phyloP scores from a whole-genome alignment of 2,888 invertebrate species.

The Lacanobia oleracea region DNA sequence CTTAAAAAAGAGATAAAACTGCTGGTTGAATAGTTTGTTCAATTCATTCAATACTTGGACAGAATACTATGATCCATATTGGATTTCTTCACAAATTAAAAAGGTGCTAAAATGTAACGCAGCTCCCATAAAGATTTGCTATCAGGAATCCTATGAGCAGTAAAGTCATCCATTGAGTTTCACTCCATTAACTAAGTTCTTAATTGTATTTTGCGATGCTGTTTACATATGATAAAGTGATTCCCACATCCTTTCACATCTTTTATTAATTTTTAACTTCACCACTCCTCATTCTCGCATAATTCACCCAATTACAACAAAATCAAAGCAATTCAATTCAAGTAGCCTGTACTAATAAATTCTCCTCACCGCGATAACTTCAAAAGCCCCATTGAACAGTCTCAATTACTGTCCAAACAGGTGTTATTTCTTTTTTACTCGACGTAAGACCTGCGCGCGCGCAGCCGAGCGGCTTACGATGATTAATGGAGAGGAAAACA shows the following conservation, averaged over 20 bases:
- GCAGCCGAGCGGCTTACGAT: conserved; percentile 16
- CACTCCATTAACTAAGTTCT: no score
- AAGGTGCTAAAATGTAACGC: no score
- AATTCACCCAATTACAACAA: neutral
- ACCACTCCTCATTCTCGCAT: neutral
- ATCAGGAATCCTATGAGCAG: no score
- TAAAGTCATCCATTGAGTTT: no score
- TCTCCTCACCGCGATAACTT: neutral
- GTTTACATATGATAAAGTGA: neutral
- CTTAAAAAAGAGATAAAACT: neutral
- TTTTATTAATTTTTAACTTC: neutral
- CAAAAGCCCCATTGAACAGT: conserved; percentile 37
- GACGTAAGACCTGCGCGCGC: conserved; percentile 22
- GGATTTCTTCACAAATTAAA: no score
- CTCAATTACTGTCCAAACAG: conserved; percentile 47
- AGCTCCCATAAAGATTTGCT: no score
- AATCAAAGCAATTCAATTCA: conserved; percentile 11
- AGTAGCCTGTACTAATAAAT: conserved; percentile 17
- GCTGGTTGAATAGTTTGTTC: neutral
- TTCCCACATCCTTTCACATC: neutral
- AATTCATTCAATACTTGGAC: no score
- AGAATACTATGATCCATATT: no score
- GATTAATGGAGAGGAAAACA: conserved; percentile 47
- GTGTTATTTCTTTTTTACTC: conserved; percentile 36
- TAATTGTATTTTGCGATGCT: no score